Base-by-base conservation (phyloP, 2,888 invertebrate genomes). In the Frankliniella intonsa region DNA sequence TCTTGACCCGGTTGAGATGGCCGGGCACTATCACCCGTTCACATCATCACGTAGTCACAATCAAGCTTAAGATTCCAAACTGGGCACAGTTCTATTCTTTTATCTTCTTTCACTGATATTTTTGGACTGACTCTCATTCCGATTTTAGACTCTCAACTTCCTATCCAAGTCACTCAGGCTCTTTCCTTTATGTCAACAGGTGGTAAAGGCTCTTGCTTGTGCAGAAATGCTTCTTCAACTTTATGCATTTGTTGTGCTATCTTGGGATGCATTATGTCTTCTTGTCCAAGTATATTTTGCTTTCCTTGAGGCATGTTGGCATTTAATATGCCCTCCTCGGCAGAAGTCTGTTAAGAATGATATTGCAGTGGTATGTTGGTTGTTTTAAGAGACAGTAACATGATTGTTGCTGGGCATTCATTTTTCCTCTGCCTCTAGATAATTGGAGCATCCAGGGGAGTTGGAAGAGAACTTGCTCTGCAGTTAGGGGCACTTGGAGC, bases 371-470 rank as follows among this genome's bases (percentile, higher is more conserved):
- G 91, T 92, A 88, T 88, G 88, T 80, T 38, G 49, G 55, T 12
- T 22, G 22, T 76, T 81, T 49, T 7, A 55, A 14, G 14, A 38
- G 38, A 38, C 38, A 38, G 38, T 38, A 38, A 2, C 38, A 5
- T 38, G 38, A 38, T 38, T 38, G 38, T 38, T 38, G 5, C 38
- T 38, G 38, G 38, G 38, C 38, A 22, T 12, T 8, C 8, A 25
- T 5, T 76, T 22, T 10, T 81, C 22, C 55, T 82, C 82, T 80
- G 81, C 25, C 83, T 84, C 80, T 85, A 92, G 92, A 89, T 94
- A 17, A 91, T 94, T 82, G 94, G 94, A n/a, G 90, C 93, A 79
- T 93, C 93, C 80, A 88, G 91, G 85, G 93, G 93, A 22, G 89
- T 93, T 9, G 93, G 93, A 0, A 89, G 90, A 83, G 91, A 92